A percentile compares a stretch with the other conserved stretches of the same genome.
These are phyloP conservation scores for Misgurnus mizolepis DNA, from an alignment of 2,113 vertebrate genomes.

Conservation along the genomic window DNA sequence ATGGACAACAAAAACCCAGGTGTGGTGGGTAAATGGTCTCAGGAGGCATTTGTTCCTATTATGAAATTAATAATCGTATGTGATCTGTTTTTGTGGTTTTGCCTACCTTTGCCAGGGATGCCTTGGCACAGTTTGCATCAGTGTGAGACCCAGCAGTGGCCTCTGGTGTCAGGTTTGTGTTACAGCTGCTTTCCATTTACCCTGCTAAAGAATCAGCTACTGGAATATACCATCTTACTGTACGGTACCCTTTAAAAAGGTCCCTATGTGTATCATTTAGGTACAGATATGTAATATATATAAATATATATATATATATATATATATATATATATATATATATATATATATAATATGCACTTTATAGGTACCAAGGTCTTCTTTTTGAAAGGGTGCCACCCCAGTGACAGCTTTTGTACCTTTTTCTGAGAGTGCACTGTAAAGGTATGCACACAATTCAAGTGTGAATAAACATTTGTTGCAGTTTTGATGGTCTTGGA, in stretches of 20 bases:
- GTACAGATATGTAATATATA: too few relatives aligned
- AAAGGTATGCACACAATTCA: too few relatives aligned
- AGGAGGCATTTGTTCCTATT: constrained; percentile 25
- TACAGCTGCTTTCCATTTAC: constrained; percentile 94
- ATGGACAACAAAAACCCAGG: constrained; percentile 41
- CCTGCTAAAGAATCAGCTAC: constrained; percentile 94
- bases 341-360: too few relatives aligned
- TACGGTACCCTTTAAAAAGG: constrained; percentile 86
- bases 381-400: too few relatives aligned
- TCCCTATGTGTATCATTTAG: too few relatives aligned
- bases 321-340: too few relatives aligned
- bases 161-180: constrained; percentile 89
- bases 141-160: constrained; percentile 72
- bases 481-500: too few relatives aligned
- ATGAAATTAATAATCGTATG: constrained; percentile 11
- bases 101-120: constrained; percentile 72
- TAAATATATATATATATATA: too few relatives aligned
- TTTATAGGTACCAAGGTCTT: too few relatives aligned
- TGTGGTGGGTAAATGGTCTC: constrained; percentile 40
- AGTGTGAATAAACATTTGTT: too few relatives aligned
- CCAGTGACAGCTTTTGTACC: too few relatives aligned
- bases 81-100: constrained; percentile 13
- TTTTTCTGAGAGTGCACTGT: too few relatives aligned
- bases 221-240: constrained; percentile 87
- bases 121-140: constrained; percentile 79